Percentiles rank a stretch among this genome's conserved stretches.
These are phyloP conservation scores for Leptura quadrifasciata DNA, from an alignment of 2,888 invertebrate genomes.

Conservation along the genomic window DNA sequence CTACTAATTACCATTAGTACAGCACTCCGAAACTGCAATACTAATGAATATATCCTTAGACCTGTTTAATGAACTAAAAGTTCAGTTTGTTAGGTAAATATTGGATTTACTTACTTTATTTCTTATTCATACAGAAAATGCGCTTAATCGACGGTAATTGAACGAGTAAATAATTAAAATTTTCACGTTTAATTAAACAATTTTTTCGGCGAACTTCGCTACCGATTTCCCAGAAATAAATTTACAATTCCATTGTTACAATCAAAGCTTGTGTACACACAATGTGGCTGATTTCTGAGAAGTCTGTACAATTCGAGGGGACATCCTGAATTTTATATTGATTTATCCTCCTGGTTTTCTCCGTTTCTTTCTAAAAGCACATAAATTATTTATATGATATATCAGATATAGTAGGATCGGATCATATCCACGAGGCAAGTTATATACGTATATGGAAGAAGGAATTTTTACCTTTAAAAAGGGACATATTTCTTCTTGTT, in stretches of 20 bases:
- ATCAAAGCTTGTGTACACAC: constrained; percentile 41
- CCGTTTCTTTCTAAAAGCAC: constrained; percentile 38
- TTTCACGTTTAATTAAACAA: constrained; percentile 43
- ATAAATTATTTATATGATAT: constrained; percentile 53
- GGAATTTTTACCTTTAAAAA: constrained; percentile 29
- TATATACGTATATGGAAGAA: constrained; percentile 20
- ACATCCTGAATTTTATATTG: constrained; percentile 56
- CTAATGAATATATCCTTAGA: neutral
- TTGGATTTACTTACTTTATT: constrained; percentile 2
- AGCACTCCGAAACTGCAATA: neutral
- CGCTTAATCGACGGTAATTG: constrained; percentile 38
- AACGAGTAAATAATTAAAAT: constrained; percentile 40
- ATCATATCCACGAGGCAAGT: constrained; percentile 27
- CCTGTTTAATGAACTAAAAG: neutral
- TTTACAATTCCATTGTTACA: constrained; percentile 46
- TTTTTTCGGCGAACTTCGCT: constrained; percentile 45
- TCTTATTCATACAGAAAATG: constrained; percentile 25
- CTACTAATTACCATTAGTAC: too few species aligned
- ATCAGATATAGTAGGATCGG: constrained; percentile 37
- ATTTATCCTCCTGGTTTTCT: constrained; percentile 46
- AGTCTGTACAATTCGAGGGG: constrained; percentile 44
- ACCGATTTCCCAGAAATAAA: constrained; percentile 44
- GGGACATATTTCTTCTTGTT: constrained; percentile 38
- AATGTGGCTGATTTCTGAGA: constrained; percentile 39
- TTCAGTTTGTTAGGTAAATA: constrained; percentile 24